A percentile compares a stretch with the other conserved stretches of the same genome.
Conservation (phyloP, 2,888 invertebrate species). For the Nomada lathburiana region DNA sequence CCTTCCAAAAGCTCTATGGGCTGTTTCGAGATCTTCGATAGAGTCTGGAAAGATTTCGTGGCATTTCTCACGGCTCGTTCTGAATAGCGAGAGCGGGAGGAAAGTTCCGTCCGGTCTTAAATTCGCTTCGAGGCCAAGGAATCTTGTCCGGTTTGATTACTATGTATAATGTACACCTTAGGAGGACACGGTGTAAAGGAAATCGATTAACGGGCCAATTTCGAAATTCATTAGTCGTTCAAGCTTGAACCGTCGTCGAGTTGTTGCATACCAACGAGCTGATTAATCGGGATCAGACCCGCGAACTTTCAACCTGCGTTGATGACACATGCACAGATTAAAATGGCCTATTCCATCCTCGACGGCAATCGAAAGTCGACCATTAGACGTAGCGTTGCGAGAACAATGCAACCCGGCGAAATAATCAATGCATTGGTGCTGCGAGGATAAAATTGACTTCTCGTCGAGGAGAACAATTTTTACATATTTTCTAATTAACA, state of each 20-base stretch:
- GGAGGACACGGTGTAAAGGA: slow-evolving; percentile 25
- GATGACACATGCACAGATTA: slow-evolving; percentile 9
- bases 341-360: not conserved
- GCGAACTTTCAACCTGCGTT: slow-evolving; percentile 47
- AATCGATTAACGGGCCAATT: slow-evolving; percentile 58
- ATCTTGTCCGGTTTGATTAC: slow-evolving; percentile 12
- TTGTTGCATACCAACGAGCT: slow-evolving; percentile 41
- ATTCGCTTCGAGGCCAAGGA: not conserved
- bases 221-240: slow-evolving; percentile 56
- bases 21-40: slow-evolving; percentile 16
- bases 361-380: not conserved
- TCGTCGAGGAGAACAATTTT: too few relatives aligned
- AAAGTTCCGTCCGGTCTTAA: slow-evolving; percentile 10
- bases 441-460: too few relatives aligned
- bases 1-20: not conserved
- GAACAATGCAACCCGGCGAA: not conserved
- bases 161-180: slow-evolving; percentile 13
- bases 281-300: slow-evolving; percentile 26
- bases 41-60: not conserved
- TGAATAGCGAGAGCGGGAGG: too few relatives aligned
- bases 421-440: too few relatives aligned
- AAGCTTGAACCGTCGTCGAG: slow-evolving; percentile 32
- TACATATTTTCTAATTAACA: too few relatives aligned
- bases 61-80: not conserved
- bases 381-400: not conserved